phyloP scores from a whole-genome alignment of 1,140 invertebrate genomes.

The Aphelinus certus region DNA sequence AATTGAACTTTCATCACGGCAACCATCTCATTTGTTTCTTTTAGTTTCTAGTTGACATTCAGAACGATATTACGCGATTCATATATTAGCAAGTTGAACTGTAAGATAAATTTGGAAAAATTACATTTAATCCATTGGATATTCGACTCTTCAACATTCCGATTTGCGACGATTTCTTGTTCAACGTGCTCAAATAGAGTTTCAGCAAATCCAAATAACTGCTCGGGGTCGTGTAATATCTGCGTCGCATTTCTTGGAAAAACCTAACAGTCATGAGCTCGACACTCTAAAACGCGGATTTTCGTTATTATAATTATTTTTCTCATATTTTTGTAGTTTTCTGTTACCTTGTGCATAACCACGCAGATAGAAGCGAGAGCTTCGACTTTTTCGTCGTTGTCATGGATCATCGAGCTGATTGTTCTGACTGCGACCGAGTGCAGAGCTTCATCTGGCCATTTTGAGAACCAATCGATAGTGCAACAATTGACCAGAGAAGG shows the following conservation, averaged over 20 bases:
- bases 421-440: conserved; percentile 78
- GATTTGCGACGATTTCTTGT: conserved; percentile 75
- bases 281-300: conserved; percentile 69
- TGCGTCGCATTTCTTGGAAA: conserved; percentile 82
- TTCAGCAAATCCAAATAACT: conserved; percentile 89
- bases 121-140: conserved; percentile 77
- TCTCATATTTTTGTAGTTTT: not conserved
- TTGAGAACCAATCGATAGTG: conserved; percentile 92
- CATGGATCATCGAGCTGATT: conserved; percentile 65
- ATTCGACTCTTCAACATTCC: conserved; percentile 75
- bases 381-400: conserved; percentile 60
- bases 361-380: conserved; percentile 78
- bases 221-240: conserved; percentile 90
- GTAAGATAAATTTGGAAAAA: conserved; percentile 4
- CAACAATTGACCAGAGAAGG: conserved; percentile 93
- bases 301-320: not conserved
- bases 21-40: conserved; percentile 86
- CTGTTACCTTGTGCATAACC: conserved; percentile 74
- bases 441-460: conserved; percentile 89
- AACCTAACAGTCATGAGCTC: conserved; percentile 78
- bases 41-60: conserved; percentile 73
- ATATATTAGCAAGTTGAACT: conserved; percentile 27
- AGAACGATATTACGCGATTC: not conserved
- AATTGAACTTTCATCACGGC: conserved; percentile 88
- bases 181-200: conserved; percentile 75